A percentile compares a stretch with the other conserved stretches of the same genome.
Conservation (phyloP, 2,888 invertebrate species). For the Clanis bilineata region DNA sequence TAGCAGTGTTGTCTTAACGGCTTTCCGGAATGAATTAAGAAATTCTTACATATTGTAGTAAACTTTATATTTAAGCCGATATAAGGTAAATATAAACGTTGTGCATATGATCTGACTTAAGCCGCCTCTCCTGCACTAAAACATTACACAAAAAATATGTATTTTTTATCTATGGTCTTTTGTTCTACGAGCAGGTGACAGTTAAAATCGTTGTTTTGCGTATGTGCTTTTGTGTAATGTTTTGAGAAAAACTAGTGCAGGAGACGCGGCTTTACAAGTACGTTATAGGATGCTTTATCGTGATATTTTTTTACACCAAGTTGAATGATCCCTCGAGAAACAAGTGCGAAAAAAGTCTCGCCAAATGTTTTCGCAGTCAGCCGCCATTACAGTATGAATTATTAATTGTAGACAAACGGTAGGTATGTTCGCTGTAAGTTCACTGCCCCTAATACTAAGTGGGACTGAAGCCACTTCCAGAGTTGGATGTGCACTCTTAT, state of each 20-base stretch:
- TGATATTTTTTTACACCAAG: slow-evolving; percentile 18
- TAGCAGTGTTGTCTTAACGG: not conserved
- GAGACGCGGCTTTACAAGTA: not conserved
- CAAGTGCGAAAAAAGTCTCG: slow-evolving; percentile 42
- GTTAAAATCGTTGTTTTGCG: no score
- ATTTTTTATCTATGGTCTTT: no score
- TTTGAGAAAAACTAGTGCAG: not conserved
- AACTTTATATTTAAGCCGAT: no score
- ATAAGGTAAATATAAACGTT: no score
- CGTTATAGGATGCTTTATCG: not conserved
- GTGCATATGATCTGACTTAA: no score
- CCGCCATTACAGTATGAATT: slow-evolving; percentile 64
- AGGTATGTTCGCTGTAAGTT: slow-evolving; percentile 42
- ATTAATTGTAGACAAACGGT: slow-evolving; percentile 69
- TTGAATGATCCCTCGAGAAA: slow-evolving; percentile 31
- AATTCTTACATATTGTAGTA: not conserved
- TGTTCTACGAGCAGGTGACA: no score
- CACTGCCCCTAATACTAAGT: slow-evolving; percentile 50
- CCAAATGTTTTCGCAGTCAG: slow-evolving; percentile 54
- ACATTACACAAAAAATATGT: no score
- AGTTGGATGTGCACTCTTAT: not conserved
- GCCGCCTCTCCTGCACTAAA: no score
- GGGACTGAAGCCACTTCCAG: slow-evolving; percentile 25
- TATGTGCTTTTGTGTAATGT: no score
- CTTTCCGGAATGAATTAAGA: not conserved